A percentile compares a stretch with the other conserved stretches of the same genome.
Evolutionary conservation across 2,888 invertebrate genomes (phyloP).

Genomic region (Folsomia manolachei): DNA sequence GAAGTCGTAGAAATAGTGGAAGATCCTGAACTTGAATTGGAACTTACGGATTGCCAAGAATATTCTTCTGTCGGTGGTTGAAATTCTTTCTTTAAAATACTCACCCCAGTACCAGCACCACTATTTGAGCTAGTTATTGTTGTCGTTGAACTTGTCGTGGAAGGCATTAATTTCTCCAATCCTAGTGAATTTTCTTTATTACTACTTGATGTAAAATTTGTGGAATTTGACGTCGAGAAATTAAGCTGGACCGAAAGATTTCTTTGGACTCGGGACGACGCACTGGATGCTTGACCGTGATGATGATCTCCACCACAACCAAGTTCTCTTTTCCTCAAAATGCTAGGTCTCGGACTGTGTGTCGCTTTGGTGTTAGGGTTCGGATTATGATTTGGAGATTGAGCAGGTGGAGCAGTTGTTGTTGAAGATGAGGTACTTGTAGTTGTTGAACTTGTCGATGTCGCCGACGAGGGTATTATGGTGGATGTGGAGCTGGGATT

Average conservation of each 20-base stretch:
- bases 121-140: slow-evolving; percentile 6
- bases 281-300: slow-evolving; percentile 50
- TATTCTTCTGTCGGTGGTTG: slow-evolving; percentile 50
- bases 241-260: slow-evolving; percentile 58
- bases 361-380: slow-evolving; percentile 59
- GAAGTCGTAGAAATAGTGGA: slow-evolving; percentile 85
- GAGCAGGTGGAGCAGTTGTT: slow-evolving; percentile 47
- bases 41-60: slow-evolving; percentile 50
- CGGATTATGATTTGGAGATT: slow-evolving; percentile 49
- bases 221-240: slow-evolving; percentile 51
- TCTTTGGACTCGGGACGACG: slow-evolving; percentile 64
- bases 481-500: not conserved
- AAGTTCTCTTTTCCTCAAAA: slow-evolving; percentile 77
- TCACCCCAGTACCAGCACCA: slow-evolving; percentile 24
- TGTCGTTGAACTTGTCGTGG: not conserved
- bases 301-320: slow-evolving; percentile 37
- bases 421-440: slow-evolving; percentile 21
- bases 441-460: not conserved
- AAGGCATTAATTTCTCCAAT: not conserved
- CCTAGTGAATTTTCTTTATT: not conserved
- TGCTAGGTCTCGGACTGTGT: slow-evolving; percentile 68
- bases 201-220: not conserved
- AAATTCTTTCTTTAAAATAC: slow-evolving; percentile 49
- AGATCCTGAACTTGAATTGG: slow-evolving; percentile 64
- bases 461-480: not conserved